These are phyloP conservation scores for Nephrotoma guestfalica DNA, from an alignment of 2,888 invertebrate species.

Conservation along the genomic window DNA sequence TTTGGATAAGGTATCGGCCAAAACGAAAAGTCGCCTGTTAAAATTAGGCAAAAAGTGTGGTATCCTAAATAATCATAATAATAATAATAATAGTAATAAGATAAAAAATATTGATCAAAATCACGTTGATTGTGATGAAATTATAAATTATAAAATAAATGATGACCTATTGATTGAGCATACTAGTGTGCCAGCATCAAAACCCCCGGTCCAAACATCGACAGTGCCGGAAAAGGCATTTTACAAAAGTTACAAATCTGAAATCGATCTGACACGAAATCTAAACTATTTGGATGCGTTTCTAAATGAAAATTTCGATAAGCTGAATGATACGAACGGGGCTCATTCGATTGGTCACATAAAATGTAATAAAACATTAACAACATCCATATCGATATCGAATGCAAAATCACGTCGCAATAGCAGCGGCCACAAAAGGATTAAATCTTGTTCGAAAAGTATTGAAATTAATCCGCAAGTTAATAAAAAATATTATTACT, in stretches of 20 bases:
- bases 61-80: slow-evolving; percentile 18
- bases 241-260: slow-evolving; percentile 32
- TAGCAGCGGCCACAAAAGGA: slow-evolving; percentile 20
- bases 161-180: not conserved
- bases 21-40: slow-evolving; percentile 27
- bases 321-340: slow-evolving; percentile 19
- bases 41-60: slow-evolving; percentile 30
- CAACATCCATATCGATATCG: not conserved
- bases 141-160: not conserved
- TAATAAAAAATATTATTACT: not conserved
- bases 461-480: slow-evolving; percentile 7
- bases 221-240: slow-evolving; percentile 17
- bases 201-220: not conserved
- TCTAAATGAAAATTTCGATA: slow-evolving; percentile 31
- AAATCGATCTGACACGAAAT: slow-evolving; percentile 30
- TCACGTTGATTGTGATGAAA: not conserved
- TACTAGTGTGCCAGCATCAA: not conserved
- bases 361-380: not conserved
- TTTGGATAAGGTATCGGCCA: slow-evolving; percentile 28
- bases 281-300: slow-evolving; percentile 30
- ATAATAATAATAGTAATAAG: slow-evolving; percentile 3
- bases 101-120: not conserved
- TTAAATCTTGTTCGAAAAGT: slow-evolving; percentile 21
- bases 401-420: not conserved
- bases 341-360: slow-evolving; percentile 25